Evolutionary conservation across 2,797 vertebrate genomes (phyloP).

Genomic region (Gambusia yucatana): DNA sequence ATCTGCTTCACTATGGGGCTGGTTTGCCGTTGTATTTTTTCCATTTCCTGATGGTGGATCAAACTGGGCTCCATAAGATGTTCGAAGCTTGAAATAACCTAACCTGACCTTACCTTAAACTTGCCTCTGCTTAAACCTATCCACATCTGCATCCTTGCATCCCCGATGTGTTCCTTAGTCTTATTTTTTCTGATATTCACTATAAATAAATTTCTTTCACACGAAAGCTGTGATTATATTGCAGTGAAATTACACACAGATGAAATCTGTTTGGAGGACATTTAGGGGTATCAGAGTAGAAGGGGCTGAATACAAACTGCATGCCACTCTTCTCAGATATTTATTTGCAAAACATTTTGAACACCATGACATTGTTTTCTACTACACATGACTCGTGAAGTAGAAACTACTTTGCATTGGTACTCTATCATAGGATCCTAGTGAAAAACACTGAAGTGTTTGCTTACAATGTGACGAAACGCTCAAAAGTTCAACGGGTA

Average conservation of each 20-base stretch:
- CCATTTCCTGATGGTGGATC: neutral
- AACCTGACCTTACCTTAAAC: neutral
- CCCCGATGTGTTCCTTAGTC: neutral
- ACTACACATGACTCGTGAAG: neutral
- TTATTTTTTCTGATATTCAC: neutral
- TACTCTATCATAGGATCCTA: neutral
- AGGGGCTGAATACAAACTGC: neutral
- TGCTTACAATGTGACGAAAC: neutral
- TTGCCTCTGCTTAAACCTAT: neutral
- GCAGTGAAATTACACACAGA: neutral
- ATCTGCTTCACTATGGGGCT: neutral
- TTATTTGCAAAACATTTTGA: neutral
- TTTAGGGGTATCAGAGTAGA: conserved; percentile 1
- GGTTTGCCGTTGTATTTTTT: neutral
- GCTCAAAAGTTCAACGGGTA: neutral
- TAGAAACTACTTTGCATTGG: neutral
- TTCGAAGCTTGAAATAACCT: neutral
- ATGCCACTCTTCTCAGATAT: neutral
- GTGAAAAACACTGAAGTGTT: neutral
- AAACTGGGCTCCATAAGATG: neutral
- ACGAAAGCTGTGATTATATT: neutral
- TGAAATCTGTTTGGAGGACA: neutral
- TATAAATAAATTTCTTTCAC: neutral
- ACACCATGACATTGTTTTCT: neutral
- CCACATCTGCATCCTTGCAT: neutral